Conservation (phyloP, 2,888 invertebrate genomes). For the Nemurella pictetii region DNA sequence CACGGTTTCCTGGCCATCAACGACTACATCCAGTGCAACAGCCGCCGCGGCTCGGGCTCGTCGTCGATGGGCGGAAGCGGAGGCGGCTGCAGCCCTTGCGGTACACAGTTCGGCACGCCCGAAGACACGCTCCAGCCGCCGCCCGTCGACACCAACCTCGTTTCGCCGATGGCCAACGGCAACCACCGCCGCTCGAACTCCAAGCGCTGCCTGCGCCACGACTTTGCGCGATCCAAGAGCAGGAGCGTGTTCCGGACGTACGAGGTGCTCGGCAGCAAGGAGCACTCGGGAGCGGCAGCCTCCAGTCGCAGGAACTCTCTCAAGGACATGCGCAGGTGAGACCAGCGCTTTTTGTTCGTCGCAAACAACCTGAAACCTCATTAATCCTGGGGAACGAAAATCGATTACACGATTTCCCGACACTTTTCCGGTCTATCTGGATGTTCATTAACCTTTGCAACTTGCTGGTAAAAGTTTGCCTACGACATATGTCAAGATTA, state of each 20-base stretch:
- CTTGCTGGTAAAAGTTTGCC: too few species aligned
- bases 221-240: conserved; percentile 56
- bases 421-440: too few species aligned
- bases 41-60: conserved; percentile 37
- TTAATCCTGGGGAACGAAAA: too few species aligned
- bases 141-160: neutral
- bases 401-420: too few species aligned
- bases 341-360: too few species aligned
- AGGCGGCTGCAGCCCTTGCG: conserved; percentile 33
- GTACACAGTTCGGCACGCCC: conserved; percentile 24
- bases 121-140: conserved; percentile 9
- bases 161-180: conserved; percentile 22
- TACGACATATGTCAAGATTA: too few species aligned
- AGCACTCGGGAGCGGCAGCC: conserved; percentile 38
- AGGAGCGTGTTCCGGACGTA: conserved; percentile 54
- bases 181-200: conserved; percentile 51
- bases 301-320: conserved; percentile 53
- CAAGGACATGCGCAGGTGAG: conserved; percentile 56
- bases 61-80: conserved; percentile 34
- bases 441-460: too few species aligned
- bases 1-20: conserved; percentile 53
- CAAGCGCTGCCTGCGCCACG: conserved; percentile 55
- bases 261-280: conserved; percentile 48
- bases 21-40: conserved; percentile 46
- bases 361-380: too few species aligned